Evolutionary conservation across 2,797 vertebrate species (phyloP), one percentile per base, ranked within the genome.

Genomic region (Hypotaenidia philippensis): DNA sequence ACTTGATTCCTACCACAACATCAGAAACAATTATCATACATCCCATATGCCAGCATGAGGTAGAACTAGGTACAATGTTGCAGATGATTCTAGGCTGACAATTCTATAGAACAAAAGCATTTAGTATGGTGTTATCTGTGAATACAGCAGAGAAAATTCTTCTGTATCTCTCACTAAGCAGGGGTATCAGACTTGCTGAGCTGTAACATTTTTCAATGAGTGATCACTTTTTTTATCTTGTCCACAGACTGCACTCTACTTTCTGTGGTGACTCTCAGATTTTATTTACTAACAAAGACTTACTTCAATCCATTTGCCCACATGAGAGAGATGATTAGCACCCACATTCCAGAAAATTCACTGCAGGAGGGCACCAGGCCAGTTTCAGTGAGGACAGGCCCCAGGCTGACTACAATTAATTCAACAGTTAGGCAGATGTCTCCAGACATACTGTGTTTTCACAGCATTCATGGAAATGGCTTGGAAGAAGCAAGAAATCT

Each of bases 1-100:
- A 19, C 19, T 55, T 7, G 2, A 20, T 70, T 83, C 9, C 16
- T n/a, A 10, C 19, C 23, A n/a, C 8, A 59, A 10, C 29, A 66
- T 41, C 60, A 83, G 29, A 53, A 83, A 70, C 22, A 34, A 19
- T 13, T 44, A 26, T 6, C 26, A 27, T 19, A 53, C 8, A 52
- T 44, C 4, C 9, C 11, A 27, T 14, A 19, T 11, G 6, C 12
- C 1, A 2, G 4, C 38, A 40, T 11, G 12, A 40, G 10, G 13
- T 32, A 9, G 45, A 76, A 71, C 29, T 2, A 87, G 21, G 15
- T 38, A 78, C 75, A 89, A 84, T 13, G 1, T 25, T 86, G 47
- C 20, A 76, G 55, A n/a, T 49, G 10, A 26, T 53, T 94, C 25
- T 41, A 66, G 10, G 5, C 13, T 41, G 41, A 66, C 7, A 75